phyloP scores from a whole-genome alignment of 2,797 vertebrate species.

The Ciconia nigra region DNA sequence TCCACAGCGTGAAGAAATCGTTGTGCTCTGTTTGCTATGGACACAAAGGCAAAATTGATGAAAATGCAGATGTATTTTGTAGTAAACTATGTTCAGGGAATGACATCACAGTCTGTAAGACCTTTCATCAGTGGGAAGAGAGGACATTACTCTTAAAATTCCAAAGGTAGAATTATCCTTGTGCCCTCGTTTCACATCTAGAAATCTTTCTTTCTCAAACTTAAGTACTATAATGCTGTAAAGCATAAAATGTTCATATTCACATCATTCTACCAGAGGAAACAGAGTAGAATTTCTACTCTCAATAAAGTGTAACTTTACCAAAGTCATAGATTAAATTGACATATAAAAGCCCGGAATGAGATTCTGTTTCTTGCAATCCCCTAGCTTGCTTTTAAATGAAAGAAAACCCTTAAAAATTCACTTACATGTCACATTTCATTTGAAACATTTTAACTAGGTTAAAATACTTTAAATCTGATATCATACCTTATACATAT shows the following conservation, averaged over 20 bases:
- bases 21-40: background rate
- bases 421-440: background rate
- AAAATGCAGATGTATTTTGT: background rate
- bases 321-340: background rate
- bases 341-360: background rate
- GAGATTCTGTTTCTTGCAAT: background rate
- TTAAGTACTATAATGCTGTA: background rate
- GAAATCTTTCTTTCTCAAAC: background rate
- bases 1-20: background rate
- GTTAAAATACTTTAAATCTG: background rate
- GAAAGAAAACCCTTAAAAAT: background rate
- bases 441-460: background rate
- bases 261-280: background rate
- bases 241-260: background rate
- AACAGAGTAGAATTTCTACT: background rate
- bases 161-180: background rate
- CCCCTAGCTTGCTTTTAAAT: background rate
- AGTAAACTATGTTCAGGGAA: background rate
- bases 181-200: background rate
- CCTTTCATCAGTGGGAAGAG: background rate
- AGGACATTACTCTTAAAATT: background rate
- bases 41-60: background rate
- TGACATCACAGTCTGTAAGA: background rate
- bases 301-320: background rate
- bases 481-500: background rate